Evolutionary conservation across 2,888 invertebrate species (phyloP).

Genomic region (Eupithecia centaureata): DNA sequence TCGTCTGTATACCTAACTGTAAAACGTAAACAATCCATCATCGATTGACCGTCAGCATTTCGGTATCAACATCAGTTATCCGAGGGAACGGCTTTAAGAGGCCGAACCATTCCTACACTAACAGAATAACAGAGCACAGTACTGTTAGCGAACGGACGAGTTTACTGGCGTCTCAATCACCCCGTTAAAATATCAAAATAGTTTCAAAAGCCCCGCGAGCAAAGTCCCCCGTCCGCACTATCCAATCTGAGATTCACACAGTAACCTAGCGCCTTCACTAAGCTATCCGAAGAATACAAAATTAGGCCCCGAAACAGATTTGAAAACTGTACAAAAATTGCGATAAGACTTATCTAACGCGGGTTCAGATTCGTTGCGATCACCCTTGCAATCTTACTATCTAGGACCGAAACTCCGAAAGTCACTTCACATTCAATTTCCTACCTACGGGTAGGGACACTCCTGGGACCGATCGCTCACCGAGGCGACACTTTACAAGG

Average conservation of each 20-base stretch:
- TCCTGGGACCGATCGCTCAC: not conserved
- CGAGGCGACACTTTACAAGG: too few relatives aligned
- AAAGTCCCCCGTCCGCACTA: constrained; percentile 24
- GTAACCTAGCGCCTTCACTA: constrained; percentile 21
- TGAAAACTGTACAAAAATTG: constrained; percentile 28
- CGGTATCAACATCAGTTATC: not conserved
- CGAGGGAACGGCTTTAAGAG: constrained; percentile 2
- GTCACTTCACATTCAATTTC: constrained; percentile 7
- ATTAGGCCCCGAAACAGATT: constrained; percentile 35
- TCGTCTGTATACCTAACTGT: constrained; percentile 1
- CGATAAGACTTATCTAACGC: constrained; percentile 22
- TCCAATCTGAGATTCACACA: constrained; percentile 31
- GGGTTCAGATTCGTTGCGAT: constrained; percentile 16
- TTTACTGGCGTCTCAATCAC: constrained; percentile 13
- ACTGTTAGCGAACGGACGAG: constrained; percentile 17
- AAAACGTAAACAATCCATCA: not conserved
- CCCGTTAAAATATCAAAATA: constrained; percentile 20
- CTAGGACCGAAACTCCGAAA: constrained; percentile 14
- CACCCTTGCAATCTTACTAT: constrained; percentile 8
- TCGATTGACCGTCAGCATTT: not conserved
- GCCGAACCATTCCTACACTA: constrained; percentile 3
- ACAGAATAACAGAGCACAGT: constrained; percentile 7
- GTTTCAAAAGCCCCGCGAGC: constrained; percentile 13
- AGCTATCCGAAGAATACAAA: constrained; percentile 34
- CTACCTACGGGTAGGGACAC: constrained; percentile 22